Evolutionary conservation across 2,888 invertebrate genomes (phyloP).

Genomic region (Zootermopsis nevadensis): DNA sequence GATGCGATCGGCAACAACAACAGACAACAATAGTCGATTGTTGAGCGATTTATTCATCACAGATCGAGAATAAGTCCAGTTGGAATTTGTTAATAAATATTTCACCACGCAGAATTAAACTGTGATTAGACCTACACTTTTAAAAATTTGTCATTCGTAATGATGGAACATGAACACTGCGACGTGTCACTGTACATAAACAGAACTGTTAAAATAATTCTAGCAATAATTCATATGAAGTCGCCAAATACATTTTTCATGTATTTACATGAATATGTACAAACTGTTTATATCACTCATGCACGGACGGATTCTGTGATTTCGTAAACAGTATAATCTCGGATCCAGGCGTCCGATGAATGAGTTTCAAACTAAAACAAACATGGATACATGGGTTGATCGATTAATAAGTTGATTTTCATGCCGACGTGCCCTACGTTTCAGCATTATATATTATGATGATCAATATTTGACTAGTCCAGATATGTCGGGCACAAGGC

Average conservation of each 20-base stretch:
- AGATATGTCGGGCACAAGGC: neutral
- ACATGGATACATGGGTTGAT: neutral
- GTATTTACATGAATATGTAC: neutral
- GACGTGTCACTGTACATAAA: too few relatives aligned
- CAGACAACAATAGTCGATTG: slow-evolving; percentile 30
- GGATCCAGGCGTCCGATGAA: slow-evolving; percentile 17
- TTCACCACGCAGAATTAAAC: too few relatives aligned
- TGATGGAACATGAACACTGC: too few relatives aligned
- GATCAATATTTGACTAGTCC: slow-evolving; percentile 37
- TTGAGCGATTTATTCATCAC: slow-evolving; percentile 1
- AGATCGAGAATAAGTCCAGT: neutral
- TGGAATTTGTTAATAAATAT: too few relatives aligned
- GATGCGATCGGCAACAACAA: slow-evolving; percentile 3
- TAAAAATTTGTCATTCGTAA: too few relatives aligned
- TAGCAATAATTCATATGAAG: neutral
- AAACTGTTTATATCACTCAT: neutral
- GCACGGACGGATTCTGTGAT: neutral
- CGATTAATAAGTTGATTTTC: slow-evolving; percentile 38
- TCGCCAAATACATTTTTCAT: neutral
- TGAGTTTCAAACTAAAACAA: slow-evolving; percentile 35
- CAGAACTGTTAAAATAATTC: too few relatives aligned
- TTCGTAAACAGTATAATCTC: slow-evolving; percentile 28
- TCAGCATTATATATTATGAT: slow-evolving; percentile 26
- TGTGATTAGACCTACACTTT: too few relatives aligned
- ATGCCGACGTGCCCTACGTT: neutral